Conservation (phyloP, 2,113 vertebrate species). For the Xiphorhynchus elegans region DNA sequence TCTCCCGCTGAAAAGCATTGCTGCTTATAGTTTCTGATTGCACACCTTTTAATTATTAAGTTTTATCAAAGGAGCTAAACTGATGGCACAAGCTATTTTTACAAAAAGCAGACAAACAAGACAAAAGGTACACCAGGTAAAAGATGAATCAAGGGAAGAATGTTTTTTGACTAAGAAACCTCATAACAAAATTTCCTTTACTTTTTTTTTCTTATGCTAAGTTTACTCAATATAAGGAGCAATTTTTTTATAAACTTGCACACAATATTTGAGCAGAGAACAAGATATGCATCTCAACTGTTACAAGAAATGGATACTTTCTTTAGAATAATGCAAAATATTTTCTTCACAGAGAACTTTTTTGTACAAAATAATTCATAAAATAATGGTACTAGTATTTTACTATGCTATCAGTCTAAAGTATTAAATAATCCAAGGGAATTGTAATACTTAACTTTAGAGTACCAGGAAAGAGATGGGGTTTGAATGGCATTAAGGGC, state of each 20-base stretch:
- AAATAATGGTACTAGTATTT: background rate
- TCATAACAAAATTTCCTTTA: background rate
- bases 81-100: background rate
- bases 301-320: background rate
- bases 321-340: background rate
- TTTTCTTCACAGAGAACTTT: background rate
- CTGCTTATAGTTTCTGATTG: conserved; percentile 15
- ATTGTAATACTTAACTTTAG: background rate
- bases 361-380: background rate
- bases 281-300: background rate
- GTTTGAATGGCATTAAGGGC: background rate
- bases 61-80: conserved; percentile 26
- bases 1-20: background rate
- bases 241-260: background rate
- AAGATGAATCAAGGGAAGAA: background rate
- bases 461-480: background rate
- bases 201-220: background rate
- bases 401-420: background rate
- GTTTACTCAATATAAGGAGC: background rate
- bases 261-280: background rate
- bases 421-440: background rate
- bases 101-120: background rate
- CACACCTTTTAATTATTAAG: background rate
- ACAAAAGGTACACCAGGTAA: background rate
- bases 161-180: background rate